phyloP scores from a whole-genome alignment of 2,113 vertebrate species.

The Numida meleagris region DNA sequence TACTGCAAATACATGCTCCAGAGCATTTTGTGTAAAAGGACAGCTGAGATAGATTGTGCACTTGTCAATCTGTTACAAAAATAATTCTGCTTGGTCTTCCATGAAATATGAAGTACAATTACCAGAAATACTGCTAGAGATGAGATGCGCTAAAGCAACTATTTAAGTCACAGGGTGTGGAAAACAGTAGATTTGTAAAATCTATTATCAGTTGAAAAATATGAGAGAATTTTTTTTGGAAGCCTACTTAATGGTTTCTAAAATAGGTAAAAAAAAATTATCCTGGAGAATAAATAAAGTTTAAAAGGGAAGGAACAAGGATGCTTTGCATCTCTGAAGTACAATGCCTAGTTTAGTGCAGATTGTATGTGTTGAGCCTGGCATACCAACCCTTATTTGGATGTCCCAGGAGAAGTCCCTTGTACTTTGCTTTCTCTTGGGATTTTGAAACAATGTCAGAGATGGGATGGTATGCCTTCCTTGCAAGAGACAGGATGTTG shows the following conservation, averaged over 20 bases:
- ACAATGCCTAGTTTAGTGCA: not conserved
- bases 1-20: not conserved
- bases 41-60: constrained; percentile 17
- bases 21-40: constrained; percentile 39
- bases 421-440: not conserved
- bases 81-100: constrained; percentile 29
- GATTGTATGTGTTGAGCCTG: not conserved
- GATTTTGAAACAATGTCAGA: not conserved
- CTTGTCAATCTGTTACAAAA: not conserved
- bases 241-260: not conserved
- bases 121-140: not conserved
- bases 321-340: not conserved
- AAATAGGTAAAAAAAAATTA: not conserved
- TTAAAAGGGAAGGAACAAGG: not conserved
- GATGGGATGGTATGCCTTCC: not conserved
- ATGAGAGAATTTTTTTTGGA: not conserved
- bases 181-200: not conserved
- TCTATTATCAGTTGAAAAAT: not conserved
- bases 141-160: not conserved
- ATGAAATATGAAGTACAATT: constrained; percentile 9
- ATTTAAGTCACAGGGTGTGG: not conserved
- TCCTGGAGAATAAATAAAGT: not conserved
- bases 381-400: not conserved
- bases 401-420: not conserved
- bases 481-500: not conserved